Conservation (phyloP, 2,113 vertebrate genomes). For the Triplophysa rosa region DNA sequence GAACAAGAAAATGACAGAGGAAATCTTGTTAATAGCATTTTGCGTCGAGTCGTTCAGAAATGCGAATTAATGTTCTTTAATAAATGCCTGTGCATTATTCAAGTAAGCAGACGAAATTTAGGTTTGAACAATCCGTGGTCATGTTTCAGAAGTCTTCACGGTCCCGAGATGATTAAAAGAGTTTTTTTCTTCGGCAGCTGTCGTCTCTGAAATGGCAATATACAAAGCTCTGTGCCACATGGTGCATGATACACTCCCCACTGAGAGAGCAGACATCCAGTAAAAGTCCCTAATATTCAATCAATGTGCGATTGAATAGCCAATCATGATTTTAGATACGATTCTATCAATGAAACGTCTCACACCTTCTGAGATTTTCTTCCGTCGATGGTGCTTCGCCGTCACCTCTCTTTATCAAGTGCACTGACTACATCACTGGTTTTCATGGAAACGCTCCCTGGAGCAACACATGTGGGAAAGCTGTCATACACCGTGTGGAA, state of each 20-base stretch:
- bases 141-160: slow-evolving; percentile 1
- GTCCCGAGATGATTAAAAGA: background rate
- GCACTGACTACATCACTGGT: slow-evolving; percentile 6
- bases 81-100: background rate
- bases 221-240: background rate
- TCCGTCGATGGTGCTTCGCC: background rate
- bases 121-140: background rate
- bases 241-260: background rate
- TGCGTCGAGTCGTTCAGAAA: background rate
- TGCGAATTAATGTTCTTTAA: background rate
- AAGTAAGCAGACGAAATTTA: background rate
- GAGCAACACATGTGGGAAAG: slow-evolving; percentile 34
- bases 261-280: background rate
- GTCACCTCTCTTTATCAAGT: slow-evolving; percentile 1
- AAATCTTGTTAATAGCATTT: slow-evolving; percentile 1
- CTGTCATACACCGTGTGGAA: slow-evolving; percentile 20
- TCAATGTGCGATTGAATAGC: too few species aligned
- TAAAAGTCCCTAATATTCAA: background rate
- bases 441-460: slow-evolving; percentile 43
- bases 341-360: background rate
- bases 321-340: background rate
- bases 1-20: slow-evolving; percentile 4
- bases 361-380: background rate
- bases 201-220: background rate
- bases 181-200: background rate